Evolutionary conservation across 2,888 invertebrate genomes (phyloP), one percentile per base, ranked within the genome.

Genomic region (Therioaphis trifolii): DNA sequence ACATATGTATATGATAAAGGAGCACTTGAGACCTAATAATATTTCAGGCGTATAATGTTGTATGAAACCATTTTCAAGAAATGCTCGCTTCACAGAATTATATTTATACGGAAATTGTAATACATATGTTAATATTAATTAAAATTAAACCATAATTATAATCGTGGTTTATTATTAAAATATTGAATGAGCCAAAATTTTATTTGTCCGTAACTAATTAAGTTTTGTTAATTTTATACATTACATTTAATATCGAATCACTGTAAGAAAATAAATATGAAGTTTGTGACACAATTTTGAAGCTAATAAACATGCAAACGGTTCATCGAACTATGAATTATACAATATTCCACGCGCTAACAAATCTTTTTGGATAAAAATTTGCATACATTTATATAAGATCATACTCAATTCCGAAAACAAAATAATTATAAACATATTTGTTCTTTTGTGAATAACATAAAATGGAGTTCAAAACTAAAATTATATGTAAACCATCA

Each of bases 81-180:
- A 55, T 21, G 21, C 14, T 72, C 43, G 71, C 55, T 74, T 74
- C 52, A 49, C 49, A 72, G 18, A 72, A 52, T 35, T 29, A 55
- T 52, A 35, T 55, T 74, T 24, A 21, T 74, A 35, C 21, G 15
- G 29, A 18, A 14, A 35, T 55, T 21, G 15, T 14, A 72, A 27
- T 9, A n/a, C 5, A 68, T 24, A 12, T 21, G 27, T 46, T 35
- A 46, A 46, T 69, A n/a, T 29, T 52, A 74, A 21, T 55, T 72
- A 35, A 35, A 74, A 55, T 27, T n/a, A 52, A n/a, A 55, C 4
- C 7, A 74, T 52, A 35, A n/a, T 24, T 24, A 46, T 24, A 35
- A 55, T 21, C 21, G 14, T 21, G 0, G 18, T 18, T 55, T 55
- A 14, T 21, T 21, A 46, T 52, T 29, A 12, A 72, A 29, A 52